These are phyloP conservation scores for Laticauda colubrina DNA, from an alignment of 2,113 vertebrate genomes.

Conservation along the genomic window DNA sequence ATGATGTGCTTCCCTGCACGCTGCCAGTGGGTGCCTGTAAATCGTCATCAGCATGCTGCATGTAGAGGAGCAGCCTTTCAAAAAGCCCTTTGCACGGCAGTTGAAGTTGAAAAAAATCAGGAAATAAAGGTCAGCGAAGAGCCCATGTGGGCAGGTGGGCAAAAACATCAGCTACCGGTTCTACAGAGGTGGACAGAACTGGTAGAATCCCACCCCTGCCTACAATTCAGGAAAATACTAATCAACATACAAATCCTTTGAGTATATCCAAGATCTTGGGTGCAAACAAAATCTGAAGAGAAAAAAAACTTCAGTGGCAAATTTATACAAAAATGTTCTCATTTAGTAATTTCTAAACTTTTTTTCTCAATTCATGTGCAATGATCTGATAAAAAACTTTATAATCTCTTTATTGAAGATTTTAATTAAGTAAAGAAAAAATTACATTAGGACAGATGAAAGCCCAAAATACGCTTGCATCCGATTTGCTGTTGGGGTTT, in stretches of 20 bases:
- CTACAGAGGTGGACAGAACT: no score
- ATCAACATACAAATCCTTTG: not conserved
- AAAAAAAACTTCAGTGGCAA: not conserved
- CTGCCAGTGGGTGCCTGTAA: no score
- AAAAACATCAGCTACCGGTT: no score
- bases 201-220: no score
- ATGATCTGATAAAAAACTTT: not conserved
- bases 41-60: no score
- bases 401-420: not conserved
- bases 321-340: not conserved
- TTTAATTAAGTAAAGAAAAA: not conserved
- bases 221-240: not conserved
- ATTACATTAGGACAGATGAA: not conserved
- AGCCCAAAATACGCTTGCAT: not conserved
- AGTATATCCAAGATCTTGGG: not conserved
- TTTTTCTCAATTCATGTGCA: not conserved
- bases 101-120: no score
- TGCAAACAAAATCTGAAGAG: not conserved
- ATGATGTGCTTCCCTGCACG: no score
- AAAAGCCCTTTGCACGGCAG: no score
- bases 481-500: not conserved
- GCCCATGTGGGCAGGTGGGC: no score
- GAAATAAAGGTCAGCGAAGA: no score
- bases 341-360: not conserved
- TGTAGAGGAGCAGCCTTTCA: no score